Percentiles rank a stretch among this genome's conserved stretches.
Evolutionary conservation across 2,113 vertebrate genomes (phyloP).

Genomic region (Leucopternis melanops): DNA sequence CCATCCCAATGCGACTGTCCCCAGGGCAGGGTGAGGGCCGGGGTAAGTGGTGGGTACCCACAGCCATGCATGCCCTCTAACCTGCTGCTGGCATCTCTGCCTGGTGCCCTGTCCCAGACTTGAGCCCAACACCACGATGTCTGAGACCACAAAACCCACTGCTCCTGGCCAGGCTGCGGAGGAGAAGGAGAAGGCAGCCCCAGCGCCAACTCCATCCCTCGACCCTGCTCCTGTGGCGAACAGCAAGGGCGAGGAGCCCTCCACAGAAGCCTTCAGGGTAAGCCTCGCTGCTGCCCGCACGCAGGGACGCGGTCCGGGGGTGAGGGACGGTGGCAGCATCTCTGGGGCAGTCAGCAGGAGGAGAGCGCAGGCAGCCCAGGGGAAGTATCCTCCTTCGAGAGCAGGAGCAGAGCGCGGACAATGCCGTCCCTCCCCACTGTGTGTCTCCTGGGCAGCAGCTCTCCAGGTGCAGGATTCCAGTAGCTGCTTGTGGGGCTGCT

Average conservation of each 20-base stretch:
- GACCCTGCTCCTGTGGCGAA: constrained; percentile 54
- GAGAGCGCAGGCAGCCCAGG: neutral
- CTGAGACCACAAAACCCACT: constrained; percentile 79
- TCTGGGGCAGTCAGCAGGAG: neutral
- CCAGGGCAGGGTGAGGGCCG: rapidly evolving
- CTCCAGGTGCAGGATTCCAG: neutral
- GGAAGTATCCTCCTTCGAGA: neutral
- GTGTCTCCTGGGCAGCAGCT: neutral
- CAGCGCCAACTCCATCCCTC: neutral
- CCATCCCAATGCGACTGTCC: rapidly evolving
- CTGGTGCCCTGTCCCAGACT: constrained; percentile 47
- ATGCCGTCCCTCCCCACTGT: neutral
- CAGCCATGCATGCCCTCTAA: neutral
- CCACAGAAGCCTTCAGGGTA: constrained; percentile 83
- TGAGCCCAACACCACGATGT: constrained; percentile 75
- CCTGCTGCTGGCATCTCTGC: neutral
- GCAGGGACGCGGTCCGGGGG: rapidly evolving
- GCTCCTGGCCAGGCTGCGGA: constrained; percentile 76
- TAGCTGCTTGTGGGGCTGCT: neutral
- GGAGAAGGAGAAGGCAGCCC: constrained; percentile 79
- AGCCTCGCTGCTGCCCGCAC: neutral
- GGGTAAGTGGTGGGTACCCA: neutral
- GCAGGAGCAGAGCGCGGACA: neutral
- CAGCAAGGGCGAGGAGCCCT: constrained; percentile 79
- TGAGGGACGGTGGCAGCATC: neutral